Evolutionary conservation across 2,797 vertebrate genomes (phyloP).

Genomic region (Chanos chanos): DNA sequence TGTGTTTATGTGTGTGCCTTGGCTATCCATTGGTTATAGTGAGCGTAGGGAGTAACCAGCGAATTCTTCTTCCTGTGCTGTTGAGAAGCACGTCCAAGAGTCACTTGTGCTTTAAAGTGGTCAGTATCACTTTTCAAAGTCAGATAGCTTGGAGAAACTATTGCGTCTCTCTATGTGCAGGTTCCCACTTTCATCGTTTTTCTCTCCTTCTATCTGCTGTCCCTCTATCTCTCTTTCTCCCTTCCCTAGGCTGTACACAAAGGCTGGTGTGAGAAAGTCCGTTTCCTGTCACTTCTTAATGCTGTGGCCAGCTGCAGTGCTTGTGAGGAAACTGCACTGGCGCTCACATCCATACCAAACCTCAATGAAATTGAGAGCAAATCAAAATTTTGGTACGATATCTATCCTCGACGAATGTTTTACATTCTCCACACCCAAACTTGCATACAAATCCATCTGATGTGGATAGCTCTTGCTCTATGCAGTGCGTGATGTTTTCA

Average conservation of each 20-base stretch:
- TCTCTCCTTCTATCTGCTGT: background rate
- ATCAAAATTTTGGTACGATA: constrained; percentile 44
- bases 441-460: too few species aligned
- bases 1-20: background rate
- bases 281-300: constrained; percentile 56
- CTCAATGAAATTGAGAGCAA: too few species aligned
- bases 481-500: too few species aligned
- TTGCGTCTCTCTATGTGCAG: background rate
- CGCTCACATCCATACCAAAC: constrained; percentile 43
- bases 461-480: too few species aligned
- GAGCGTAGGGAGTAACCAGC: constrained; percentile 22
- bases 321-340: constrained; percentile 35
- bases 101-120: constrained; percentile 47
- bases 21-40: too few species aligned
- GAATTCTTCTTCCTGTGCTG: constrained; percentile 40
- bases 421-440: too few species aligned
- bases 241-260: constrained; percentile 46
- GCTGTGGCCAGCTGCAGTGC: constrained; percentile 59
- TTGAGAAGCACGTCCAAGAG: constrained; percentile 46
- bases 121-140: background rate
- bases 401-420: too few species aligned
- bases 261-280: constrained; percentile 58
- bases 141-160: background rate
- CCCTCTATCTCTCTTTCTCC: background rate
- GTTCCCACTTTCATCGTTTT: background rate